Evolutionary conservation across 2,888 invertebrate genomes (phyloP), one percentile per base, ranked within the genome.

Genomic region (Lydus trimaculatus): DNA sequence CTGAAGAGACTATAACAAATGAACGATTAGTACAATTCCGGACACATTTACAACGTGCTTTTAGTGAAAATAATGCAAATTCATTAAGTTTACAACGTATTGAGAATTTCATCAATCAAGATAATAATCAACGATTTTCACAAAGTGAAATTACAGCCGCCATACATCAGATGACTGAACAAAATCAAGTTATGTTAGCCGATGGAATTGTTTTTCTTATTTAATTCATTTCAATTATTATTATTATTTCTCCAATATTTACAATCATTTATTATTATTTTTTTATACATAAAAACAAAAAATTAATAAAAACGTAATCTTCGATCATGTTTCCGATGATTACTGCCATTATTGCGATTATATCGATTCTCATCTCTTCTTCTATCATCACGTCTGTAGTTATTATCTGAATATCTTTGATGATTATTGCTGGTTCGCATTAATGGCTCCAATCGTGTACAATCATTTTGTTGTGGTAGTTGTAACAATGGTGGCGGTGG

Each of bases 131-230:
- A 67, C 85, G 87, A 0, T 95, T 93, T 83, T 86, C 88, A 0
- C 81, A 87, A 1, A 88, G 85, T 0, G 98, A 98, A 87, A 87
- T 97, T 7, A 85, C 88, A 58, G 91, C 93, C 0, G 97, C 97
- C 2, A 87, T 98, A 13, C 87, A 90, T 13, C 88, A 88, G 70
- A 96, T 98, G 97, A 92, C 93, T 4, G 92, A 92, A 43, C 95
- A 94, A 74, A 98, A 97, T 86, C 95, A 96, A 83, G 90, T 98
- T 69, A 97, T 98, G 97, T 87, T 95, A 77, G 91, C 94, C 0
- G 95, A 96, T 81, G 92, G 91, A 73, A 92, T 94, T 73, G 90
- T 96, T 33, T 94, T 95, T 85, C 88, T 95, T 62, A 94, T 96
- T 82, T 95, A 90, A 88, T 33, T 13, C 9, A 28, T 31, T n/a